phyloP scores from a whole-genome alignment of 2,797 vertebrate species.

The Peromyscus eremicus region DNA sequence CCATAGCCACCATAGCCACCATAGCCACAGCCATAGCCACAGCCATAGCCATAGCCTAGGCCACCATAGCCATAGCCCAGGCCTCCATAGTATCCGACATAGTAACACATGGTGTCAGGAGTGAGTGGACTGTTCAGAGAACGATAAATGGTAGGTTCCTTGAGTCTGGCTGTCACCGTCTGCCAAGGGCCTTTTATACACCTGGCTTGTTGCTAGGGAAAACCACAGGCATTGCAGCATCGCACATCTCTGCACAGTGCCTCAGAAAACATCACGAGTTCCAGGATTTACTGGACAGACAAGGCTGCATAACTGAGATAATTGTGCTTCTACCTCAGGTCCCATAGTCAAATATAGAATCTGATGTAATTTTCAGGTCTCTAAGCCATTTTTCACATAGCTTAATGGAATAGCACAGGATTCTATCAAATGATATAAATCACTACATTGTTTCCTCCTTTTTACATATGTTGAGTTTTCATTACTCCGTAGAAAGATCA shows the following conservation, averaged over 20 bases:
- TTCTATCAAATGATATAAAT: background rate
- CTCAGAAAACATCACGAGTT: background rate
- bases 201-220: background rate
- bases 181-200: conserved; percentile 32
- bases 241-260: background rate
- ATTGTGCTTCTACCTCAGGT: background rate
- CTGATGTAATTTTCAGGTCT: background rate
- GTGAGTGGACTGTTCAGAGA: background rate
- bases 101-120: conserved; percentile 10
- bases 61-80: background rate
- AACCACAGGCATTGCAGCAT: background rate
- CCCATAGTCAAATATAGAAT: background rate
- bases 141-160: background rate
- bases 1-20: too few relatives aligned
- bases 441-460: background rate
- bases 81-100: background rate
- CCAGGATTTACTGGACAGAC: background rate
- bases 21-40: too few relatives aligned
- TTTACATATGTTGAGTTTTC: background rate
- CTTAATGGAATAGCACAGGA: background rate
- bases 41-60: background rate
- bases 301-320: background rate
- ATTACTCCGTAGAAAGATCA: background rate
- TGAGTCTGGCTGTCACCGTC: background rate
- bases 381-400: background rate